Evolutionary conservation across 1,140 invertebrate species (phyloP).

Genomic region (Ephestia elutella): DNA sequence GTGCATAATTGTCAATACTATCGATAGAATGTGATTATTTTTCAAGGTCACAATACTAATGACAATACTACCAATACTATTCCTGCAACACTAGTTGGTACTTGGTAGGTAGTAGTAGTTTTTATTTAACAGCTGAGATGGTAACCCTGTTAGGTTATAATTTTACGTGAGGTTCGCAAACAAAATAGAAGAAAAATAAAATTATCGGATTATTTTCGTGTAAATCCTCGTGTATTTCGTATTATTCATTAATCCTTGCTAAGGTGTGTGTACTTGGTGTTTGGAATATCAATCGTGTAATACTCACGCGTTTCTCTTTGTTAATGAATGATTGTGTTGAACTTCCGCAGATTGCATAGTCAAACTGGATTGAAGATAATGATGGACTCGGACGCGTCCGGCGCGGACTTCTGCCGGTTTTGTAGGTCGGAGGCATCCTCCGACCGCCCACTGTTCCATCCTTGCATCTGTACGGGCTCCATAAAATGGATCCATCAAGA

Average conservation of each 20-base stretch:
- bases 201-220: constrained; percentile 24
- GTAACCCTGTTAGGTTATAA: constrained; percentile 16
- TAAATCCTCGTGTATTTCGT: constrained; percentile 33
- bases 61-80: no score
- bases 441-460: constrained; percentile 93
- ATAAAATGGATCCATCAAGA: constrained; percentile 99
- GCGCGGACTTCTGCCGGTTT: constrained; percentile 95
- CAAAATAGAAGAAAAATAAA: constrained; percentile 40
- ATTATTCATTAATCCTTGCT: constrained; percentile 16
- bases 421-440: constrained; percentile 93
- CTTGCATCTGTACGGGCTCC: constrained; percentile 98
- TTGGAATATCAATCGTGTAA: background rate
- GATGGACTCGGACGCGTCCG: constrained; percentile 68
- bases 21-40: no score
- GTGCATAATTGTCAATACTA: no score
- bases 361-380: constrained; percentile 62
- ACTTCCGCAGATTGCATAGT: constrained; percentile 49
- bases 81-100: no score
- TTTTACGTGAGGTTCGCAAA: constrained; percentile 38
- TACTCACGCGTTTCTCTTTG: background rate
- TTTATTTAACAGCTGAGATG: background rate
- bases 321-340: constrained; percentile 16
- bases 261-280: constrained; percentile 19
- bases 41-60: no score
- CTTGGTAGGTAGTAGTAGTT: background rate